Evolutionary conservation across 2,797 vertebrate genomes (phyloP), one percentile per base, ranked within the genome.

Genomic region (Channa striata): DNA sequence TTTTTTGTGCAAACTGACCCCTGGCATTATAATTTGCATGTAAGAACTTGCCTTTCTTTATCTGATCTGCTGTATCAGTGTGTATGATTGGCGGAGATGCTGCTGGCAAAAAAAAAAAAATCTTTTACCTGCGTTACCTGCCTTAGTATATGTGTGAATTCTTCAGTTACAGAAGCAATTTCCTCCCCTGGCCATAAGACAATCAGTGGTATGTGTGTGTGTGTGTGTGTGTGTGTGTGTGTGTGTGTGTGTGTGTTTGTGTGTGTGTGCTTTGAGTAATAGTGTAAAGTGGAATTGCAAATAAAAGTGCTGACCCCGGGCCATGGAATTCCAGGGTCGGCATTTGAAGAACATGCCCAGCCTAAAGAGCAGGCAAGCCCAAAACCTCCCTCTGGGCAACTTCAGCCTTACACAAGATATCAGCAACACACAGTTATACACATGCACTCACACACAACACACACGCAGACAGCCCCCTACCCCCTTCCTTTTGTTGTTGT

Each of bases 401-500:
- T 81, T 77, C 74, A 68, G 58, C 72, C 74, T 88, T 80, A 88
- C 74, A 86, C 83, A 90, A 90, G 76, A 80, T 17, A 46, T 81
- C 80, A 83, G 78, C 69, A 80, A 69, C 53, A 77, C 70, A 73
- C 73, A 72, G 60, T 47, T 34, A 66, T 67, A 66, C 49, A 75
- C 77, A 69, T 23, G 37, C 72, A 77, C 56, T 21, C 47, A 12
- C 70, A 67, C 65, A 74, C 68, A 75, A 23, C 13, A 69, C 56
- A 64, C 74, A 81, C 68, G 82, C 84, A 91, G 86, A 90, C 76
- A 83, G 75, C 73, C 83, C 87, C 85, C 87, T 82, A 74, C 87
- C 88, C 87, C 86, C 89, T 83, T 89, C 74, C 86, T 78, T 90
- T 89, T 89, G 80, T 92, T 92, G 88, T 89, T 89, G 89, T 90